A percentile compares a stretch with the other conserved stretches of the same genome.
phyloP scores from a whole-genome alignment of 2,797 vertebrate species.

The Mareca strepera region DNA sequence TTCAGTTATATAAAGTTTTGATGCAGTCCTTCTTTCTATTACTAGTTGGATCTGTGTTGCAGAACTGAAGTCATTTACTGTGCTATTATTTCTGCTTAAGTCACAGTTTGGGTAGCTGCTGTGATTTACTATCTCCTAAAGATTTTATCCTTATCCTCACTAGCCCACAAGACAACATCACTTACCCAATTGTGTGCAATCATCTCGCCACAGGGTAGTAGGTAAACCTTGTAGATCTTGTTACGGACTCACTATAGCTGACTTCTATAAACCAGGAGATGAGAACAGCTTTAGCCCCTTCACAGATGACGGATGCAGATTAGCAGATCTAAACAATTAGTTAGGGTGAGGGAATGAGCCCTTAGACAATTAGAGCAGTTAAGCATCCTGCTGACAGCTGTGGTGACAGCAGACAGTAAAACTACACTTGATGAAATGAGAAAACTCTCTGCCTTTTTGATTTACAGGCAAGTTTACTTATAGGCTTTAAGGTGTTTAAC shows the following conservation, averaged over 20 bases:
- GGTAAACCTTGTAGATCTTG: slow-evolving; percentile 24
- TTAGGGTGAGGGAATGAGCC: slow-evolving; percentile 73
- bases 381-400: slow-evolving; percentile 79
- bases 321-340: slow-evolving; percentile 81
- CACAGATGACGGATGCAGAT: slow-evolving; percentile 75
- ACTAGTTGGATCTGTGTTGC: background rate
- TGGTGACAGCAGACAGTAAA: slow-evolving; percentile 79
- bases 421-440: slow-evolving; percentile 68
- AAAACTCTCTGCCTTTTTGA: slow-evolving; percentile 72
- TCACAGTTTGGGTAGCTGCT: background rate
- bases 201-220: background rate
- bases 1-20: background rate
- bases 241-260: background rate
- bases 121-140: background rate
- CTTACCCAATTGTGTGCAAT: background rate
- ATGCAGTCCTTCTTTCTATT: background rate
- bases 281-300: slow-evolving; percentile 48
- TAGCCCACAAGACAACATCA: background rate
- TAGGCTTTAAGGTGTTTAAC: slow-evolving; percentile 66
- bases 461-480: slow-evolving; percentile 66
- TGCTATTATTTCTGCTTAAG: background rate
- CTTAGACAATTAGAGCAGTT: slow-evolving; percentile 76
- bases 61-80: background rate
- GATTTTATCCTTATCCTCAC: background rate
- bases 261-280: slow-evolving; percentile 73